Evolutionary conservation across 2,113 vertebrate species (phyloP), one percentile per base, ranked within the genome.

Genomic region (Anser cygnoides): DNA sequence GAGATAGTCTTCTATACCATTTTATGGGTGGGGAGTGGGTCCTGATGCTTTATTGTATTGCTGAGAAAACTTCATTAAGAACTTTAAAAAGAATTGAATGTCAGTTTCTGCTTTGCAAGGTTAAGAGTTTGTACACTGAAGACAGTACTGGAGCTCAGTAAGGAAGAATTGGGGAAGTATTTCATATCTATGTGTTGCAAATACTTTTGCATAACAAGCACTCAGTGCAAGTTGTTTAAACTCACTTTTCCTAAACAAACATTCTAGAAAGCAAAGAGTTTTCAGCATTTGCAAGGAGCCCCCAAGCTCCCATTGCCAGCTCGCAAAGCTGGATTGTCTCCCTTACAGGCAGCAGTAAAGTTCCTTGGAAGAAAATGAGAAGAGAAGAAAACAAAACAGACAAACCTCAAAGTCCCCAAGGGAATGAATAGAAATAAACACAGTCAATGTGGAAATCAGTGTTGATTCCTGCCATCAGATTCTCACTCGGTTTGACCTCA

Each of bases 401-500:
- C 59, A 95, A 97, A 95, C 77, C 88, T 83, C 92, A 68, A 59
- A 88, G 73, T 83, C 92, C 93, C 90, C 84, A 81, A 37, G 89
- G 89, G 92, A 92, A 79, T 13, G 92, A 91, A 94, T 3, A 90
- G 87, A 94, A 96, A 94, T 94, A 97, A 97, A 96, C 91, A 82
- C 46, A 93, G 87, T 54, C 84, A 72, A 62, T 90, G 91, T 91
- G 93, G 71, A 95, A 96, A 95, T 93, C 83, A 87, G 50, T 49
- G 87, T 80, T 96, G 89, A 95, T 91, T 93, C 92, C 85, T 90
- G 74, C 72, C 88, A 62, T 93, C 92, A 91, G 59, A 90, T 96
- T 93, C 86, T 94, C 90, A 70, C 81, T 94, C 76, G 3, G 12
- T 82, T 87, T 87, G 89, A 96, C 95, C 92, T 87, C 57, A 0